Percentiles rank a stretch among this genome's conserved stretches.
Conservation (phyloP, 2,797 vertebrate species). For the Fundulus diaphanus region DNA sequence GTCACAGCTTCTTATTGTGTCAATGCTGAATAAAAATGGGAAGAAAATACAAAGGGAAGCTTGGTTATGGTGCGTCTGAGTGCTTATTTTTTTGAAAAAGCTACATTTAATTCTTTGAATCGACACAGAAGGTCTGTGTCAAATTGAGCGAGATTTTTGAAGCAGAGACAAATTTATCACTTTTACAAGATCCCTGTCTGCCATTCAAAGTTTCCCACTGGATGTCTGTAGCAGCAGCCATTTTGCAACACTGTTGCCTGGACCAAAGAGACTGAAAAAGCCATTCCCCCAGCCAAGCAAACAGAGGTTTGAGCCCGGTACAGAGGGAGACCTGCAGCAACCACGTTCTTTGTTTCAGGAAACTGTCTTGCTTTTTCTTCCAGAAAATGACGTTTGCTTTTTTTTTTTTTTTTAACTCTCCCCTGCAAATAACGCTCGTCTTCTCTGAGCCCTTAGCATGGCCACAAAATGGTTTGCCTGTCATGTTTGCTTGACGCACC, state of each 20-base stretch:
- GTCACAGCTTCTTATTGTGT: conserved; percentile 35
- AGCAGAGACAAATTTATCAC: conserved; percentile 47
- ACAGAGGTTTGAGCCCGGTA: conserved; percentile 25
- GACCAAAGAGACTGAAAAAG: conserved; percentile 67
- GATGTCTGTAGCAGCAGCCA: conserved; percentile 79
- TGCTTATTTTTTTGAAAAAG: conserved; percentile 35
- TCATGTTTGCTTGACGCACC: conserved; percentile 73
- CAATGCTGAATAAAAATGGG: conserved; percentile 15
- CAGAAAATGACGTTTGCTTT: conserved; percentile 41
- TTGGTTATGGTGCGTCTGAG: conserved; percentile 16
- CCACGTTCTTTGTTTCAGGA: conserved; percentile 43
- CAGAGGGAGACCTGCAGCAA: conserved; percentile 39
- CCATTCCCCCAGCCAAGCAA: conserved; percentile 62
- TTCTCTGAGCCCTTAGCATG: conserved; percentile 63
- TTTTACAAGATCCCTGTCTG: conserved; percentile 58
- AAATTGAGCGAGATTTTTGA: conserved; percentile 29
- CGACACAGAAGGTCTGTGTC: conserved; percentile 46
- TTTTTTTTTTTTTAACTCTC: conserved; percentile 29
- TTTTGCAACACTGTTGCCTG: conserved; percentile 76
- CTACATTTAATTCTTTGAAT: conserved; percentile 40
- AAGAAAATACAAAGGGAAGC: conserved; percentile 26
- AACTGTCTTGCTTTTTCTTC: conserved; percentile 27
- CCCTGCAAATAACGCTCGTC: conserved; percentile 67
- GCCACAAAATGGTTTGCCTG: conserved; percentile 75
- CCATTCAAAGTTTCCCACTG: conserved; percentile 79